Conservation (phyloP, 2,888 invertebrate species). For the Sminthurinus aureus region DNA sequence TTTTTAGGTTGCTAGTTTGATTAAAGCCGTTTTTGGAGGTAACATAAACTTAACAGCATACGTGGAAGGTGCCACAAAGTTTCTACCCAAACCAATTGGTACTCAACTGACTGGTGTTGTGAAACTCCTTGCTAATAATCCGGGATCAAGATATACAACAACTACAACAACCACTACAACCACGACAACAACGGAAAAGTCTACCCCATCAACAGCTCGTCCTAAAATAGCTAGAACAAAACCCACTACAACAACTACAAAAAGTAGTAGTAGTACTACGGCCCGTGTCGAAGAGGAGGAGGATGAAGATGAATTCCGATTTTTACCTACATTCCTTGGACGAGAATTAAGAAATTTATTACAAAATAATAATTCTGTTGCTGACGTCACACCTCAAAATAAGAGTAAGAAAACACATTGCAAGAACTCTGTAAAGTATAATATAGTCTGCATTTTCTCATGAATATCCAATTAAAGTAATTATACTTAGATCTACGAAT, state of each 20-base stretch:
- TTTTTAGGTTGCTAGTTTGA: constrained; percentile 49
- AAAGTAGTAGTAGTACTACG: not conserved
- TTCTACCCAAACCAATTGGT: constrained; percentile 54
- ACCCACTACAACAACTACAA: constrained; percentile 10
- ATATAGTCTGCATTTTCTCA: no score
- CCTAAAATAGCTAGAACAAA: not conserved
- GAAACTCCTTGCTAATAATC: constrained; percentile 51
- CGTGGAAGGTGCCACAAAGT: constrained; percentile 50
- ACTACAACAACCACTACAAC: constrained; percentile 31
- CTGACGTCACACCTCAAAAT: not conserved
- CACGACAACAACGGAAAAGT: not conserved
- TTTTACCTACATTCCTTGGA: no score
- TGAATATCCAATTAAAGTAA: no score
- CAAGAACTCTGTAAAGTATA: no score
- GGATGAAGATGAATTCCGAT: constrained; percentile 48
- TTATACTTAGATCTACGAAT: no score
- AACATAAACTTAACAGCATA: constrained; percentile 57
- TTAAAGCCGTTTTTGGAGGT: constrained; percentile 56
- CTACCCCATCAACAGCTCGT: constrained; percentile 14
- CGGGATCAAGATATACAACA: constrained; percentile 44
- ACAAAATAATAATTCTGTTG: no score
- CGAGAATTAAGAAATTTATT: no score
- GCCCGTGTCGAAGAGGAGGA: constrained; percentile 40
- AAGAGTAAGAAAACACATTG: not conserved
- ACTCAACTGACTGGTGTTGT: constrained; percentile 52